Base-by-base conservation (phyloP, 2,888 invertebrate species). In the Anthoptus insignis region DNA sequence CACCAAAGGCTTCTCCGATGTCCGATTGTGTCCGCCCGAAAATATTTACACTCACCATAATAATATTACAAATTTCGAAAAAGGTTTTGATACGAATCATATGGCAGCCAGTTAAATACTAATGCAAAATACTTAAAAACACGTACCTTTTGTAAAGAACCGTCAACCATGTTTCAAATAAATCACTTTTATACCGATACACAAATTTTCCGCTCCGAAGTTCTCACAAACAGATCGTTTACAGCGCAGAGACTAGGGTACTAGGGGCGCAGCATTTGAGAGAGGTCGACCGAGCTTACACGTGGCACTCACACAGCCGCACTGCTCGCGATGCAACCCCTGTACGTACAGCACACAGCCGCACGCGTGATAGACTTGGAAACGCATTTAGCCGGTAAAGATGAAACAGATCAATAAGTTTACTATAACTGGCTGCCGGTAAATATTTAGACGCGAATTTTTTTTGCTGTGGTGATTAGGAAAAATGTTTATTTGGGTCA, bases 321-420 rank as follows among this genome's bases (percentile, higher is more conserved):
- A 50, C 47, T 32, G 63, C 50, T 64, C 63, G 56, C 63, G 19
- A 22, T 47, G 42, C 64, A 50, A 39, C 49, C 58, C 59, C 63
- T 67, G 73, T 75, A 77, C 63, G 73, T 69, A 76, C 66, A 65
- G 65, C 72, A 58, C 73, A 75, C 76, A 76, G 75, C 80, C 83
- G 86, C 82, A 88, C 76, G 80, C 80, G 82, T 84, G 83, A 78
- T 75, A 84, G 85, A 86, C 84, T 84, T 85, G 87, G 84, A 88
- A 88, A 87, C 78, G 82, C 82, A 80, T 85, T 86, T 85, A 81
- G 76, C 77, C 79, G 84, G 84, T 84, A 89, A 87, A 88, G 81
- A 84, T 84, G 78, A 77, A 77, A 81, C 74, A 81, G 80, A 82
- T 87, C 84, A 78, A 86, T 87, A 81, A 70, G 68, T 75, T 76